These are phyloP conservation scores for Eupsilia transversa DNA, from an alignment of 2,888 invertebrate genomes.

Conservation along the genomic window DNA sequence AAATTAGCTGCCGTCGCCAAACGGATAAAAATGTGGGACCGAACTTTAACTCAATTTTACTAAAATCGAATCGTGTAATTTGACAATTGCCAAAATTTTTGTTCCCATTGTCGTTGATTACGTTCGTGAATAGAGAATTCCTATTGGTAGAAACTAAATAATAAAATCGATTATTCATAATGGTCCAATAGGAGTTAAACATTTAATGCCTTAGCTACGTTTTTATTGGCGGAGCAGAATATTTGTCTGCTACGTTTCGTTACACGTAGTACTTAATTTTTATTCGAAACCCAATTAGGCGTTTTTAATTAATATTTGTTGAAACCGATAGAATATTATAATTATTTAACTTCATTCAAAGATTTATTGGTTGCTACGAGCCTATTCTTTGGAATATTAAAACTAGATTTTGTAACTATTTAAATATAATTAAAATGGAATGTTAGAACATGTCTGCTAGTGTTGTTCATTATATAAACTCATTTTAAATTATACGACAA, in stretches of 20 bases:
- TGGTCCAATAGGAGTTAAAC: conserved; percentile 80
- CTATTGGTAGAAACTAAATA: conserved; percentile 72
- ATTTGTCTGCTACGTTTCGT: conserved; percentile 64
- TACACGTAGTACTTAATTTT: conserved; percentile 43
- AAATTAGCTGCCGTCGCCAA: conserved; percentile 68
- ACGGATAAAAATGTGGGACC: conserved; percentile 72
- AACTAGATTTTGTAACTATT: neutral
- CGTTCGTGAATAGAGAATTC: conserved; percentile 3
- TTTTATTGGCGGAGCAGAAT: conserved; percentile 71
- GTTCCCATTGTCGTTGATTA: conserved; percentile 48
- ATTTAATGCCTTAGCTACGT: conserved; percentile 76
- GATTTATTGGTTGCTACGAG: no score
- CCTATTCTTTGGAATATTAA: neutral
- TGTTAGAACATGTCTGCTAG: conserved; percentile 4
- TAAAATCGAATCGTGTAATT: conserved; percentile 75
- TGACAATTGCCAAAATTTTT: conserved; percentile 75
- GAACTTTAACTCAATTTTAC: conserved; percentile 74
- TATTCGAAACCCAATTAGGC: accelerated
- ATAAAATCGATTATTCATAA: conserved; percentile 64
- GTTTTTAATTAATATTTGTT: accelerated
- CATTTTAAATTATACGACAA: neutral
- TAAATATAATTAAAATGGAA: neutral
- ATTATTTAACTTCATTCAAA: no score
- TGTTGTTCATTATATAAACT: conserved; percentile 2
- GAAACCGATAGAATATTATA: neutral